Evolutionary conservation across 1,140 invertebrate species (phyloP).

Genomic region (Rhagoletis pomonella): DNA sequence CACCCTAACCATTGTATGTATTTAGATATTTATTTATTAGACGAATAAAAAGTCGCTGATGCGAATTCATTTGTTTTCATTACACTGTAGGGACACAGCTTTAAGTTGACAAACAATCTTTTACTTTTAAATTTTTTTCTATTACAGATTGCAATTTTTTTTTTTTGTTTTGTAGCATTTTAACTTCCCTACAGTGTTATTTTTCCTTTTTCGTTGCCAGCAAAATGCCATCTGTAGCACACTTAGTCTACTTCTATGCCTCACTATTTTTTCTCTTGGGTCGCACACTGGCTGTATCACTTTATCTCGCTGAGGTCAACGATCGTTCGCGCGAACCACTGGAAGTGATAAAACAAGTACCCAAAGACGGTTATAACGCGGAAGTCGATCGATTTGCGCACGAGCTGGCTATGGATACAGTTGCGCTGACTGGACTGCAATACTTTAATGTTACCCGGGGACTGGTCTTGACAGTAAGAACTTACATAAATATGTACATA

Average conservation of each 20-base stretch:
- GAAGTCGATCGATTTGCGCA: slow-evolving; percentile 78
- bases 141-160: too few relatives aligned
- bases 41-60: too few relatives aligned
- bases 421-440: slow-evolving; percentile 78
- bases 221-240: slow-evolving; percentile 67
- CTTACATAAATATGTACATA: too few relatives aligned
- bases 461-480: slow-evolving; percentile 75
- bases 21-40: too few relatives aligned
- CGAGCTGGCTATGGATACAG: slow-evolving; percentile 77
- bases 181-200: too few relatives aligned
- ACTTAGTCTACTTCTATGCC: slow-evolving; percentile 78
- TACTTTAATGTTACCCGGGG: slow-evolving; percentile 80
- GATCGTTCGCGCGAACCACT: slow-evolving; percentile 78
- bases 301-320: slow-evolving; percentile 78
- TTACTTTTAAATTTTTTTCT: too few relatives aligned
- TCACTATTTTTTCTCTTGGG: slow-evolving; percentile 79
- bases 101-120: too few relatives aligned
- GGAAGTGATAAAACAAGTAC: slow-evolving; percentile 76
- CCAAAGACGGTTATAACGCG: slow-evolving; percentile 75
- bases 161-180: too few relatives aligned
- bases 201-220: slow-evolving; percentile 53
- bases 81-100: too few relatives aligned
- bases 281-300: slow-evolving; percentile 77
- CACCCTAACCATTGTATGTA: too few relatives aligned
- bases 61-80: too few relatives aligned